A percentile compares a stretch with the other conserved stretches of the same genome.
Evolutionary conservation across 2,888 invertebrate species (phyloP).

Genomic region (Pterobdella sp.): DNA sequence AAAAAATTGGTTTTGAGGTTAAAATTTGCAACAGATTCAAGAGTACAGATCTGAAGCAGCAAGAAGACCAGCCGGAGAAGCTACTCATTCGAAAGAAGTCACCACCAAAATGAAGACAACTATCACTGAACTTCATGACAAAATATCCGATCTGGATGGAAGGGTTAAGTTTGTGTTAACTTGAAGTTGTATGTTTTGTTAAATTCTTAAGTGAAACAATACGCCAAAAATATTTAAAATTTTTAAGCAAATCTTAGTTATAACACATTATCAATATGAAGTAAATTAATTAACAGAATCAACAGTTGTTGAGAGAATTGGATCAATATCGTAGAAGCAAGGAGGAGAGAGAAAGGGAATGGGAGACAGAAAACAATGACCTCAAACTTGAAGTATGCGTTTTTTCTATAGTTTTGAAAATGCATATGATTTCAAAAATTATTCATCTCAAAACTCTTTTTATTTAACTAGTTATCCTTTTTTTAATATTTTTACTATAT

Average conservation of each 20-base stretch:
- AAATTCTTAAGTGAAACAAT: not conserved
- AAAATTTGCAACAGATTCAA: slow-evolving; percentile 26
- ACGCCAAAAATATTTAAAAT: not conserved
- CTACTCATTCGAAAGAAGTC: slow-evolving; percentile 21
- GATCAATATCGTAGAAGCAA: slow-evolving; percentile 14
- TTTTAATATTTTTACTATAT: too few species aligned
- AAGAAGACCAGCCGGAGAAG: slow-evolving; percentile 15
- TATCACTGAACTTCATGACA: slow-evolving; percentile 28
- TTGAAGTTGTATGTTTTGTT: too few species aligned
- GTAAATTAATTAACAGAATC: slow-evolving; percentile 21
- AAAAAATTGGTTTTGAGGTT: not conserved
- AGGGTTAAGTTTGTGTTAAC: slow-evolving; percentile 1
- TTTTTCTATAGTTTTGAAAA: too few species aligned
- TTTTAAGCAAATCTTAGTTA: not conserved
- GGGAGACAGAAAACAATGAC: slow-evolving; percentile 29
- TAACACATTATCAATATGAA: not conserved
- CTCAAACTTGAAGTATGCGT: slow-evolving; percentile 26
- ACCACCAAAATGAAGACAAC: slow-evolving; percentile 22
- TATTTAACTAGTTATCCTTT: too few species aligned
- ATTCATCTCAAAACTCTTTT: too few species aligned
- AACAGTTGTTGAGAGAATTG: slow-evolving; percentile 24
- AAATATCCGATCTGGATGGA: slow-evolving; percentile 26
- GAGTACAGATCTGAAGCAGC: slow-evolving; percentile 24
- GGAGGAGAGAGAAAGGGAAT: slow-evolving; percentile 29
- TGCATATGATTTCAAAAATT: too few species aligned